phyloP scores from a whole-genome alignment of 2,888 invertebrate genomes.

The Thumatha senex region DNA sequence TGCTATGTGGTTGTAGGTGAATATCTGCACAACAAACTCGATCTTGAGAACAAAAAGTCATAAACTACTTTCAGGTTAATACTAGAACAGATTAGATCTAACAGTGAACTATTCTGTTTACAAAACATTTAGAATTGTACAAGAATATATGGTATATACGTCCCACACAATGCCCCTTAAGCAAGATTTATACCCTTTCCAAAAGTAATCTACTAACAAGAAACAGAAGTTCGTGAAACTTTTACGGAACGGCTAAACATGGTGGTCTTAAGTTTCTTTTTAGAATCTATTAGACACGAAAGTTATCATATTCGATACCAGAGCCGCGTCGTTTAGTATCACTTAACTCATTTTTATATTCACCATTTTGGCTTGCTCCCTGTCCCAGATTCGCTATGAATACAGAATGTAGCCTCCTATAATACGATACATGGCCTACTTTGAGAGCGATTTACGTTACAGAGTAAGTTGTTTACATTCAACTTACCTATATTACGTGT shows the following conservation, averaged over 20 bases:
- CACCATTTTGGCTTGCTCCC: conserved; percentile 68
- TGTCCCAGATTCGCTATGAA: conserved; percentile 71
- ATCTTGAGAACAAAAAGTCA: too few relatives aligned
- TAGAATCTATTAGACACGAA: conserved; percentile 64
- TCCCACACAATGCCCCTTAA: conserved; percentile 9
- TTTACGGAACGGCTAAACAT: conserved; percentile 50
- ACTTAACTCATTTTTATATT: conserved; percentile 77
- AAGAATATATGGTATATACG: too few relatives aligned
- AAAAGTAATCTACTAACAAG: conserved; percentile 28
- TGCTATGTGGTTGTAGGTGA: too few relatives aligned
- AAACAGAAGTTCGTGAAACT: conserved; percentile 36
- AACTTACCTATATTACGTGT: conserved; percentile 34
- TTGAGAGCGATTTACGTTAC: conserved; percentile 51
- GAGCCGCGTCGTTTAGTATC: conserved; percentile 67
- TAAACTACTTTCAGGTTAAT: too few relatives aligned
- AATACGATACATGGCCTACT: conserved; percentile 69
- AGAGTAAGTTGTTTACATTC: conserved; percentile 54
- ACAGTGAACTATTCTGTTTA: too few relatives aligned
- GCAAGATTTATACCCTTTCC: conserved; percentile 28
- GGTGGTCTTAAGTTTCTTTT: conserved; percentile 36
- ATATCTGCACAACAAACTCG: too few relatives aligned
- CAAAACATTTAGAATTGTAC: too few relatives aligned
- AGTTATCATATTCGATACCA: conserved; percentile 62
- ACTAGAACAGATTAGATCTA: too few relatives aligned
- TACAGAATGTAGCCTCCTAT: conserved; percentile 61